Conservation (phyloP, 1,140 invertebrate genomes). For the Globodera rostochiensis region DNA sequence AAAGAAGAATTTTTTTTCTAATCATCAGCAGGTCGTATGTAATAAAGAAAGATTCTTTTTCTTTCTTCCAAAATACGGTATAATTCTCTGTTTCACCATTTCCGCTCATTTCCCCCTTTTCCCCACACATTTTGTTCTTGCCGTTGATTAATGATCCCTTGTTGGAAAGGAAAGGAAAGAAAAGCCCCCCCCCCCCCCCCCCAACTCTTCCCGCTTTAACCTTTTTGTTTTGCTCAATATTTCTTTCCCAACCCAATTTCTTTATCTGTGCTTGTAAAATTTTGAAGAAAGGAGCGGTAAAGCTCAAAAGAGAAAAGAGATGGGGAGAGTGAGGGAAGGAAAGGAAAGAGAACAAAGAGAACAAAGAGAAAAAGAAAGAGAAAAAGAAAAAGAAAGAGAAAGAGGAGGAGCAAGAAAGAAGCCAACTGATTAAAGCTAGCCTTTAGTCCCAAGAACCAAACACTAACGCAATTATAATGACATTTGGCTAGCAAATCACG, state of each 20-base stretch:
- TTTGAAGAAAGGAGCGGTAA: neutral
- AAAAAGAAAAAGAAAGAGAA: neutral
- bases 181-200: neutral
- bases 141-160: neutral
- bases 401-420: neutral
- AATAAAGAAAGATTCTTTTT: no score
- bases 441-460: no score
- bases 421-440: no score
- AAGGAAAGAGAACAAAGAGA: neutral
- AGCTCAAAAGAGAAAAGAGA: no score
- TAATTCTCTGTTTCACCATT: no score
- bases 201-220: neutral
- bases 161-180: neutral
- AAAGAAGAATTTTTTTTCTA: no score
- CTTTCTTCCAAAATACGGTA: no score
- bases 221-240: neutral
- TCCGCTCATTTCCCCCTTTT: neutral
- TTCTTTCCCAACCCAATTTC: neutral
- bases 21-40: no score
- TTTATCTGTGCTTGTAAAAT: neutral
- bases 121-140: no score
- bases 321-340: neutral
- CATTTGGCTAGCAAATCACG: no score
- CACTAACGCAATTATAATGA: no score
- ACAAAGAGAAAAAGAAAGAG: no score